phyloP scores from a whole-genome alignment of 2,888 invertebrate genomes.

The Catocala nupta region DNA sequence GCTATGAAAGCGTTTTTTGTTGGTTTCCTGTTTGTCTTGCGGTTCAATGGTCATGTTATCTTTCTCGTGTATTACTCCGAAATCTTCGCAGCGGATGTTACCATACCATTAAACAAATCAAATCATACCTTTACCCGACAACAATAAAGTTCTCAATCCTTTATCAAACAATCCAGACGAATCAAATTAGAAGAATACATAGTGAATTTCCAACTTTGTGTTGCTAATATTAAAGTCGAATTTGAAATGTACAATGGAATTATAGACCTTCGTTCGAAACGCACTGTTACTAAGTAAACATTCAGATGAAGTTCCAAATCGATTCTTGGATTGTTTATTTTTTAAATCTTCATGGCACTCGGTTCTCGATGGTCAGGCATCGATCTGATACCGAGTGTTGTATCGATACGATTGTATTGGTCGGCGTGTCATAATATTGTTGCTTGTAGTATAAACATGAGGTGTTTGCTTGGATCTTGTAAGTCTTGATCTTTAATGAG shows the following conservation, averaged over 20 bases:
- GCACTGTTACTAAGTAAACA: conserved; percentile 85
- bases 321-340: conserved; percentile 82
- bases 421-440: conserved; percentile 64
- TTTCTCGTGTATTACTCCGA: conserved; percentile 63
- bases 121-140: conserved; percentile 51
- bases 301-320: conserved; percentile 79
- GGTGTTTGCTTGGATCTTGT: conserved; percentile 42
- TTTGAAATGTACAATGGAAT: conserved; percentile 41
- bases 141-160: conserved; percentile 55
- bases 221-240: conserved; percentile 40
- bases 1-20: conserved; percentile 54
- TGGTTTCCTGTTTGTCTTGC: conserved; percentile 46
- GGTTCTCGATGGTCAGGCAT: conserved; percentile 47
- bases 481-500: conserved; percentile 45
- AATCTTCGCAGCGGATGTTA: conserved; percentile 68
- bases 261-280: conserved; percentile 79
- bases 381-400: conserved; percentile 71
- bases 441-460: conserved; percentile 48
- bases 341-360: conserved; percentile 70
- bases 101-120: conserved; percentile 43
- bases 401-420: conserved; percentile 67
- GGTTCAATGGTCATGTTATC: conserved; percentile 38
- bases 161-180: conserved; percentile 44
- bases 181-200: conserved; percentile 15
- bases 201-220: conserved; percentile 36